These are phyloP conservation scores for Pagrus major DNA, from an alignment of 2,113 vertebrate species.

Conservation along the genomic window DNA sequence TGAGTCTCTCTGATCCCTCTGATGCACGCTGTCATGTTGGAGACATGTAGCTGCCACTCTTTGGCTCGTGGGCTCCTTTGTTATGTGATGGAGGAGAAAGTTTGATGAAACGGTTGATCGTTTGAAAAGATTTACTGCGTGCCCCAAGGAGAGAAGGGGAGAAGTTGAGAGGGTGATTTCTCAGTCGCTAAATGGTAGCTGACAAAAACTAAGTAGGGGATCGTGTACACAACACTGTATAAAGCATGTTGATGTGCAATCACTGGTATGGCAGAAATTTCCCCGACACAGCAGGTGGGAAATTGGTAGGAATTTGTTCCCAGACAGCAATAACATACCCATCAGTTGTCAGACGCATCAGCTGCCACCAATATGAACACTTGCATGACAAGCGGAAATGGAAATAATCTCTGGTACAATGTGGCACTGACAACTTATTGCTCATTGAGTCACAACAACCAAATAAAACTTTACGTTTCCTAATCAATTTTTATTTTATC, in stretches of 20 bases:
- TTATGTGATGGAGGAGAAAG: slow-evolving; percentile 45
- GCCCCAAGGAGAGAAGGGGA: not conserved
- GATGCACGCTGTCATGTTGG: slow-evolving; percentile 22
- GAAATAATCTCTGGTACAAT: not conserved
- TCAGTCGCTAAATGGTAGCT: not conserved
- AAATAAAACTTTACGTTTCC: no score
- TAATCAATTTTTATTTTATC: no score
- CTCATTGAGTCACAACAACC: no score
- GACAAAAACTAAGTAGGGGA: not conserved
- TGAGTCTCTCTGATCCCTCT: slow-evolving; percentile 38
- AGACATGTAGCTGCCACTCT: slow-evolving; percentile 27
- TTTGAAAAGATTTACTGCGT: slow-evolving; percentile 1
- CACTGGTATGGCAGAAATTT: slow-evolving; percentile 4
- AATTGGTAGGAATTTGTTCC: not conserved
- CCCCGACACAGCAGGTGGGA: not conserved
- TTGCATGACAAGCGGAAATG: not conserved
- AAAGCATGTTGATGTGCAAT: not conserved
- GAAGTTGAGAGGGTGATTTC: not conserved
- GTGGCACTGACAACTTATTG: not conserved
- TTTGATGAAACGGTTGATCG: slow-evolving; percentile 36
- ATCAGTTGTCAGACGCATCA: slow-evolving; percentile 5
- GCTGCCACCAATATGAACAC: not conserved
- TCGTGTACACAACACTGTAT: not conserved
- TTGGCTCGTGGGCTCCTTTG: slow-evolving; percentile 16
- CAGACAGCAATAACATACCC: not conserved